Conservation (phyloP, 2,888 invertebrate species). For the Cerastis rubricosa region DNA sequence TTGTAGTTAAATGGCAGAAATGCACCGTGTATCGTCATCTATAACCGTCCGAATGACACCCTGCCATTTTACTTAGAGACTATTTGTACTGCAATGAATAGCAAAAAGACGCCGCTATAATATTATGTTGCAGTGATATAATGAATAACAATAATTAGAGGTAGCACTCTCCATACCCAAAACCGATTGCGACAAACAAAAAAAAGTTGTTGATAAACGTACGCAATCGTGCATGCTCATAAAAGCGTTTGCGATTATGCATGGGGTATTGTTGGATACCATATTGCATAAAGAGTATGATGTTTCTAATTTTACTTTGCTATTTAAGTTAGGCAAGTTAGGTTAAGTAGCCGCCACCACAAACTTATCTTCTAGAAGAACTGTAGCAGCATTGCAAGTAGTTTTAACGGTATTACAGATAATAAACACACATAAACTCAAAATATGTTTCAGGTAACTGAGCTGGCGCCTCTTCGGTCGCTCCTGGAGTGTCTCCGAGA, state of each 20-base stretch:
- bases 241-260: neutral
- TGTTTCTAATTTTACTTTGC: neutral
- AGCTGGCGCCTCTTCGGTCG: slow-evolving; percentile 98
- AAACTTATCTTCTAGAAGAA: neutral
- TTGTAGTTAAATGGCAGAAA: neutral
- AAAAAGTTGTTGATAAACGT: neutral
- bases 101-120: neutral
- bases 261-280: neutral
- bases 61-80: neutral
- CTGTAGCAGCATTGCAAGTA: neutral
- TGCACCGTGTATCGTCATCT: neutral
- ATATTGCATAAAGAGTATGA: neutral
- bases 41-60: neutral
- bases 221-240: neutral
- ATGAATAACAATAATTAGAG: neutral
- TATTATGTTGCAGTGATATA: neutral
- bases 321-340: neutral
- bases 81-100: neutral
- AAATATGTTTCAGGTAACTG: slow-evolving; percentile 93
- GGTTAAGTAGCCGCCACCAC: neutral
- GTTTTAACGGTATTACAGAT: neutral
- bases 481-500: slow-evolving; percentile 98
- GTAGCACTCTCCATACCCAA: neutral
- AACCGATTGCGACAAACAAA: neutral
- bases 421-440: neutral